Evolutionary conservation across 2,797 vertebrate species (phyloP).

Genomic region (Anguilla anguilla): DNA sequence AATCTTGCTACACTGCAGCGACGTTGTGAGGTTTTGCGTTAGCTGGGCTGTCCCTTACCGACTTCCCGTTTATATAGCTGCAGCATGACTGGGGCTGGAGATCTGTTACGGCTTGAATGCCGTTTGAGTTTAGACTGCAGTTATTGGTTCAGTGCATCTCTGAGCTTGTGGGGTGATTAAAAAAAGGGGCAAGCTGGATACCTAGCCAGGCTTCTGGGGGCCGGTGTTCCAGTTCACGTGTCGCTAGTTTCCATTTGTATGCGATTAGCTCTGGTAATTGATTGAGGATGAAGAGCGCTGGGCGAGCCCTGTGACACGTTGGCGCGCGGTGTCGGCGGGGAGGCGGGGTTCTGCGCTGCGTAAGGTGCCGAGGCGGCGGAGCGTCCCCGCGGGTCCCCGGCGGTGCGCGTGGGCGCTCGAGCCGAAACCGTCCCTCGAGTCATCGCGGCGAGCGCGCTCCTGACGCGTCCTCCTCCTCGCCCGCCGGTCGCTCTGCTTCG

Average conservation of each 20-base stretch:
- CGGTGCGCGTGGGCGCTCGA: background rate
- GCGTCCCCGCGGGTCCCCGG: background rate
- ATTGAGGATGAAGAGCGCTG: background rate
- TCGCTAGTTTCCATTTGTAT: background rate
- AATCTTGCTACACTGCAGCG: no score
- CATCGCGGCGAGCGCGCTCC: background rate
- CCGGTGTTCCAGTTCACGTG: background rate
- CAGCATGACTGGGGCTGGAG: background rate
- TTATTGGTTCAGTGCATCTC: background rate
- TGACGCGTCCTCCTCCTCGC: background rate
- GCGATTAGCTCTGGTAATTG: background rate
- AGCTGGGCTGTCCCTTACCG: background rate
- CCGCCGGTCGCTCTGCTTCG: background rate
- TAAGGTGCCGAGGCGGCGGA: background rate
- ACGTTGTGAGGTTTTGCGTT: no score
- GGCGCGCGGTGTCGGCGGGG: background rate
- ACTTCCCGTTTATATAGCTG: no score
- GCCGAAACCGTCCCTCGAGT: background rate
- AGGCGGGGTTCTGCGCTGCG: background rate
- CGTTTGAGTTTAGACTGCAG: background rate
- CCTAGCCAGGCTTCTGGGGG: no score
- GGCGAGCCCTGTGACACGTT: background rate
- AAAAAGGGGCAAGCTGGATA: background rate
- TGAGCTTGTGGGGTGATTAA: background rate
- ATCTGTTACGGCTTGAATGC: background rate